Base-by-base conservation (phyloP, 2,797 vertebrate genomes). In the Peromyscus aztecus region DNA sequence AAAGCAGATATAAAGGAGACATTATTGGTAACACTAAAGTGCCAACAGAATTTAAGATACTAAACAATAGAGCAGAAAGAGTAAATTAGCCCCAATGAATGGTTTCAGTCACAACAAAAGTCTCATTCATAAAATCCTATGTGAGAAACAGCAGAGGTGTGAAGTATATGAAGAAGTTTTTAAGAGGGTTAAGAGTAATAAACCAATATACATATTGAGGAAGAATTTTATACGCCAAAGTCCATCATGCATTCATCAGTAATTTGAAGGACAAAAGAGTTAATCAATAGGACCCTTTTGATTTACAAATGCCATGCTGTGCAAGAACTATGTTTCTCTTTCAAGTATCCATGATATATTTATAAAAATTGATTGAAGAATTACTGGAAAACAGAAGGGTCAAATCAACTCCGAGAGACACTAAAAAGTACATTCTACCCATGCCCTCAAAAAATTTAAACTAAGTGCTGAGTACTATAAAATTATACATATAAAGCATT, bases 311-410 rank as follows among this genome's bases (percentile, higher is more conserved):
- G 46, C 57, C 93, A 43, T 81, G 43, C 80, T 95, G 95, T 95
- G 78, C 84, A 95, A 94, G 88, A 94, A 94, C 43, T 63, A 89
- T 46, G 61, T n/a, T 80, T 80, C 27, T 27, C 46, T 96, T 93
- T 95, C 83, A 96, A 97, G 49, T 76, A 37, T 37, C 78, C 78
- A 89, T 96, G 43, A 59, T 96, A 96, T 97, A 94, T 96, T 97
- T 94, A 97, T 94, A 96, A 95, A 96, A 94, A 97, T 94, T 89
- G 87, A 96, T 96, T 52, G 21, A 75, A 78, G 81, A 94, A 75
- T 89, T 95, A 92, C 83, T 85, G 55, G 37, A 94, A 84, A 88
- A 83, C 59, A 83, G 91, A 90, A 24, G 87, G 52, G 59, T 2
- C 24, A 90, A 76, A 29, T 75, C 91, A 92, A 87, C 37, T 78